Percentiles rank a stretch among this genome's conserved stretches.
Evolutionary conservation across 2,888 invertebrate genomes (phyloP).

Genomic region (Trachelus troglodyta): DNA sequence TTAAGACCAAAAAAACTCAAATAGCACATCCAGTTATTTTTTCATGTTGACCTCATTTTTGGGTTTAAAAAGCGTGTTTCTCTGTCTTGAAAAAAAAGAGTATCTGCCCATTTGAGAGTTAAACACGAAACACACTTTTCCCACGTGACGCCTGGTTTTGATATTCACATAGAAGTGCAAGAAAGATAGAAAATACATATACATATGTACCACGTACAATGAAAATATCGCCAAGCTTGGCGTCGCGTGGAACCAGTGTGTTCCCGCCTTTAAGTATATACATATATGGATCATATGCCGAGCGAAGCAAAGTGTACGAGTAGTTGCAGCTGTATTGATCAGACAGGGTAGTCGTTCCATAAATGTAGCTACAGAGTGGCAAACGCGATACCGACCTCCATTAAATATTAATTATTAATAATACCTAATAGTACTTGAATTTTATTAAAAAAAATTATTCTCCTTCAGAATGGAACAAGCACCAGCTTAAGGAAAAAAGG

Average conservation of each 20-base stretch:
- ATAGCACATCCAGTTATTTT: background rate
- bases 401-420: background rate
- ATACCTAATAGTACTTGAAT: background rate
- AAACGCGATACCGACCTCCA: constrained; percentile 23
- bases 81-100: background rate
- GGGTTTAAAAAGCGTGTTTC: background rate
- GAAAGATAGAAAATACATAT: background rate
- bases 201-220: background rate
- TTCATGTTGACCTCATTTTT: background rate
- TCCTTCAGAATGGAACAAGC: background rate
- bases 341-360: constrained; percentile 27
- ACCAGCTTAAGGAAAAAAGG: background rate
- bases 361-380: constrained; percentile 33
- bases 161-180: background rate
- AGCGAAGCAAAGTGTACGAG: constrained; percentile 25
- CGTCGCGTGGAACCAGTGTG: background rate
- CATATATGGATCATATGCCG: constrained; percentile 10
- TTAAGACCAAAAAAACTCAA: background rate
- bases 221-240: background rate
- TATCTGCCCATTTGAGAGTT: background rate
- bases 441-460: background rate
- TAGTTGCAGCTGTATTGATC: constrained; percentile 36
- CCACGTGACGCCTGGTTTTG: background rate
- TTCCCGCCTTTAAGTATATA: background rate
- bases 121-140: background rate